These are phyloP conservation scores for Eriocheir sinensis DNA, from an alignment of 1,140 invertebrate genomes.

Conservation along the genomic window DNA sequence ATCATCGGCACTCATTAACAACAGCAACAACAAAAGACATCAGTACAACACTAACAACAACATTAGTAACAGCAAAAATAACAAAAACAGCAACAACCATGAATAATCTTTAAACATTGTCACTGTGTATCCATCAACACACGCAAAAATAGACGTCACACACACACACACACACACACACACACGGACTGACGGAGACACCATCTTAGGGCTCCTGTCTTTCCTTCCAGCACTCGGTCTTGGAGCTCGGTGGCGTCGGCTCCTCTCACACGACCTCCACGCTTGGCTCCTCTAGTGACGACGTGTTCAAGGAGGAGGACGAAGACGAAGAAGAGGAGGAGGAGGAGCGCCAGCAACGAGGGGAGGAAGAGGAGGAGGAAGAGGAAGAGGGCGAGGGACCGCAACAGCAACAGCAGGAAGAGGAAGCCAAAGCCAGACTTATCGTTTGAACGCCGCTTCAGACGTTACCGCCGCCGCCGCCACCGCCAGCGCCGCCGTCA, in stretches of 20 bases:
- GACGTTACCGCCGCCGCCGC: background rate
- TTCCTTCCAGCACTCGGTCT: constrained; percentile 59
- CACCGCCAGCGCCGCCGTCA: background rate
- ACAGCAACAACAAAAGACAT: too few species aligned
- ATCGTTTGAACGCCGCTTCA: constrained; percentile 49
- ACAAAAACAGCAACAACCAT: too few species aligned
- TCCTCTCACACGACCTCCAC: constrained; percentile 73
- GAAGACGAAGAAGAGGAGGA: constrained; percentile 73
- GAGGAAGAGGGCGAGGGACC: background rate
- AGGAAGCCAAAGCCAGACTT: constrained; percentile 66
- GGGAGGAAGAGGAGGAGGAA: constrained; percentile 16
- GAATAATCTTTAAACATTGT: too few species aligned
- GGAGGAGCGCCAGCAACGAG: constrained; percentile 36
- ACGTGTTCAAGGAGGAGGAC: constrained; percentile 72
- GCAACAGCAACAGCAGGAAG: constrained; percentile 31
- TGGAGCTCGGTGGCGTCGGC: constrained; percentile 67
- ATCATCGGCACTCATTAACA: too few species aligned
- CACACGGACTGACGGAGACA: background rate
- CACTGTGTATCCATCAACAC: too few species aligned
- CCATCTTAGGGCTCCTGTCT: background rate
- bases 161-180: background rate
- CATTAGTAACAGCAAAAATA: too few species aligned
- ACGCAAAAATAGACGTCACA: too few species aligned
- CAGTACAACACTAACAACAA: too few species aligned
- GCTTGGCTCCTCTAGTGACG: constrained; percentile 71